A percentile compares a stretch with the other conserved stretches of the same genome.
These are phyloP conservation scores for Sorex fumeus DNA, from an alignment of 2,113 vertebrate species.

Conservation along the genomic window DNA sequence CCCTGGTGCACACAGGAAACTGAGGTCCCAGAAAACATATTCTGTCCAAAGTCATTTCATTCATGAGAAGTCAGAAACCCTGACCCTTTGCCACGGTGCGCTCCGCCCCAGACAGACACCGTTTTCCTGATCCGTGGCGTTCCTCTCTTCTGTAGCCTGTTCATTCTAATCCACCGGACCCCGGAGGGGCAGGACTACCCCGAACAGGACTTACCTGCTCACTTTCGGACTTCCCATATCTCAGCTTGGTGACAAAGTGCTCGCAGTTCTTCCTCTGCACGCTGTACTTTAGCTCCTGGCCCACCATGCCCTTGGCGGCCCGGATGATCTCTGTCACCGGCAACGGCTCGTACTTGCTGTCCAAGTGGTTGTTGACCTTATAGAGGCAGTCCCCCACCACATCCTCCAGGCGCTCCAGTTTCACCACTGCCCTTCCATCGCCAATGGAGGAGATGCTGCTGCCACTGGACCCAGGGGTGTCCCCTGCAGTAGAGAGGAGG, in stretches of 20 bases:
- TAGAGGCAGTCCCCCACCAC: constrained; percentile 66
- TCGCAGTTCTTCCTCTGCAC: constrained; percentile 88
- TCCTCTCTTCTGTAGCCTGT: too few relatives aligned
- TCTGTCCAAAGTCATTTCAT: too few relatives aligned
- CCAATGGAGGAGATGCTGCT: background rate
- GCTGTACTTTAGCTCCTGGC: constrained; percentile 79
- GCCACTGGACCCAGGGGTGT: too few relatives aligned
- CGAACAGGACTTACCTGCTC: constrained; percentile 84
- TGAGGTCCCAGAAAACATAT: too few relatives aligned
- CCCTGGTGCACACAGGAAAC: too few relatives aligned
- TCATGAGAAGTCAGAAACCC: too few relatives aligned
- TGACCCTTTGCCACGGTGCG: too few relatives aligned
- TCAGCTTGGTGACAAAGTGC: constrained; percentile 89
- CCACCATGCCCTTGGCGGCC: constrained; percentile 82
- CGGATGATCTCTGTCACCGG: constrained; percentile 74
- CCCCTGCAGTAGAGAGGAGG: too few relatives aligned
- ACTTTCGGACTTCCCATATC: constrained; percentile 87
- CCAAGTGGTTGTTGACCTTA: constrained; percentile 88
- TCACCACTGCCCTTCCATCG: background rate
- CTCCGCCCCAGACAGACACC: too few relatives aligned
- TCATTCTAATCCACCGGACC: background rate
- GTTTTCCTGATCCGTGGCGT: too few relatives aligned
- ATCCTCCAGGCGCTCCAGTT: background rate
- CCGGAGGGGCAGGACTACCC: background rate
- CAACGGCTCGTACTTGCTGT: constrained; percentile 81